phyloP scores from a whole-genome alignment of 1,140 invertebrate genomes.

The Penaeus indicus region DNA sequence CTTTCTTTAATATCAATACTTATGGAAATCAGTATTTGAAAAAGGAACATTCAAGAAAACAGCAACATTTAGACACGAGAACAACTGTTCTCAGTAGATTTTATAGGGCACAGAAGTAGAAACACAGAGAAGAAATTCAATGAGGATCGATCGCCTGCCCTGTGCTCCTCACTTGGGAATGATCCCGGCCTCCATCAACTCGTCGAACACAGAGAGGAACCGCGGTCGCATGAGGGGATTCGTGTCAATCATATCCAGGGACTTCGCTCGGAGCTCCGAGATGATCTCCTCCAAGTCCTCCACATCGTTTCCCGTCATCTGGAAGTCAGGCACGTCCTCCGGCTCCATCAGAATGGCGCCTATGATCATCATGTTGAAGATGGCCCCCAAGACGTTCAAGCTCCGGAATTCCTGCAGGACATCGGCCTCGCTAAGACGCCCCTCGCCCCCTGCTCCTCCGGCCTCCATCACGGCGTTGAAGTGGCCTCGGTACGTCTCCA shows the following conservation, averaged over 20 bases:
- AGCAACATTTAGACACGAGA: too few relatives aligned
- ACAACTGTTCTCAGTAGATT: too few relatives aligned
- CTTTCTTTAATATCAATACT: not conserved
- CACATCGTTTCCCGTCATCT: not conserved
- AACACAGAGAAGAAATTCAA: too few relatives aligned
- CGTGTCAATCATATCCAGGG: not conserved
- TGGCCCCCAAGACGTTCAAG: conserved; percentile 15
- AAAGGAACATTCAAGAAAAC: too few relatives aligned
- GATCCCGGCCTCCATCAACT: conserved; percentile 5
- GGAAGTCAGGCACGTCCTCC: conserved; percentile 33
- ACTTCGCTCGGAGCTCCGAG: not conserved
- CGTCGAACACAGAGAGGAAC: conserved; percentile 44
- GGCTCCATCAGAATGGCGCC: conserved; percentile 34
- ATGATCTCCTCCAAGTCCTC: not conserved
- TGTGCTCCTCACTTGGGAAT: conserved; percentile 10
- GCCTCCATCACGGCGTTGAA: conserved; percentile 27
- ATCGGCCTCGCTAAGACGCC: not conserved
- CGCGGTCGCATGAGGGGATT: conserved; percentile 43
- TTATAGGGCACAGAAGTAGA: too few relatives aligned
- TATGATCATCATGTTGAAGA: conserved; percentile 38
- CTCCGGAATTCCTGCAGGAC: conserved; percentile 32
- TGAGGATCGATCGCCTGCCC: too few relatives aligned
- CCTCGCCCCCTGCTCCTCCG: not conserved
- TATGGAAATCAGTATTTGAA: too few relatives aligned
- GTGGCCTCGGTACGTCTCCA: conserved; percentile 32